These are phyloP conservation scores for Parazoanthus darwini DNA, from an alignment of 92 coral and sea anemone species.

Conservation along the genomic window DNA sequence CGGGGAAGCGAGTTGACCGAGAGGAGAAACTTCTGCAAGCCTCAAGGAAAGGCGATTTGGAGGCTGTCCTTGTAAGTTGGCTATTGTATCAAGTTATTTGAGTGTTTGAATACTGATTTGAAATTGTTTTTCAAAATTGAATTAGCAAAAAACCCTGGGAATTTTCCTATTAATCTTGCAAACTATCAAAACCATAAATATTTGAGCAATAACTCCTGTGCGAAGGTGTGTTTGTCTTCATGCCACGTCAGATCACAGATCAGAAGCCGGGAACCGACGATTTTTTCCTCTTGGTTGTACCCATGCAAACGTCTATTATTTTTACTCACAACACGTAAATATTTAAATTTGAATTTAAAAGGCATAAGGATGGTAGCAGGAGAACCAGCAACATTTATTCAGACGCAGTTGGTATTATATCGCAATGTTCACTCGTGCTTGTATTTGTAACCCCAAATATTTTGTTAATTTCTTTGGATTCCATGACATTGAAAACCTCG, in stretches of 20 bases:
- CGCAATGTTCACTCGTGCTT: neutral
- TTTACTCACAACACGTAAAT: too few species aligned
- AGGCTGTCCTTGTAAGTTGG: constrained; percentile 77
- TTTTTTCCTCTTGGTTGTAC: neutral
- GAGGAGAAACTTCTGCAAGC: constrained; percentile 93
- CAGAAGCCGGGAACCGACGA: neutral
- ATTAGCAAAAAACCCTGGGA: neutral
- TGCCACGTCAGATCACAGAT: constrained; percentile 36
- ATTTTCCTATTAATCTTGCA: neutral
- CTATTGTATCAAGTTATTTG: constrained; percentile 22
- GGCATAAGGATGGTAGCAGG: too few species aligned
- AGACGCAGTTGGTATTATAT: neutral
- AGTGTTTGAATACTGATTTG: neutral
- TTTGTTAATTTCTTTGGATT: neutral
- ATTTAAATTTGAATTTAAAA: neutral
- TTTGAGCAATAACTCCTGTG: neutral
- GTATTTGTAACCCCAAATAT: neutral
- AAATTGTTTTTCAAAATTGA: neutral
- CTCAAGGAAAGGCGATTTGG: constrained; percentile 88
- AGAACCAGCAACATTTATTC: neutral
- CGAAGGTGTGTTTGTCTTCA: neutral
- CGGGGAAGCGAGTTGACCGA: constrained; percentile 69
- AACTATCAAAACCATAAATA: neutral
- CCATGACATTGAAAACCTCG: neutral
- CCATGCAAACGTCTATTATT: neutral